These are phyloP conservation scores for Mormyrus hasselquistii DNA, from an alignment of 2,797 vertebrate genomes.

Conservation along the genomic window DNA sequence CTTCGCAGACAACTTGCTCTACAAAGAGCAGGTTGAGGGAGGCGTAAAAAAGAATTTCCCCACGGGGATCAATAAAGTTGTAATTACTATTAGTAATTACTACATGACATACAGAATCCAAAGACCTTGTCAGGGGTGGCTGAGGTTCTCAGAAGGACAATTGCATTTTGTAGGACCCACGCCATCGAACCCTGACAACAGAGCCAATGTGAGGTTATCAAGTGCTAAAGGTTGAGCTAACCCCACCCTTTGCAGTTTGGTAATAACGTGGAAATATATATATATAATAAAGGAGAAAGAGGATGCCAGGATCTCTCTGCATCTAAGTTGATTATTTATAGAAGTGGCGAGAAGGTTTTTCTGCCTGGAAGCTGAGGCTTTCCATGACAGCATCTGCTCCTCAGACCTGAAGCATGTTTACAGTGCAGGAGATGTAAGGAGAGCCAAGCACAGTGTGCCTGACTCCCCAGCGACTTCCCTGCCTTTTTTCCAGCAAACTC, in stretches of 20 bases:
- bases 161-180: not conserved
- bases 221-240: not conserved
- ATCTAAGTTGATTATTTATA: slow-evolving; percentile 17
- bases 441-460: not conserved
- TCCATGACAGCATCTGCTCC: slow-evolving; percentile 12
- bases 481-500: not conserved
- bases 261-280: not conserved
- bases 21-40: too few species aligned
- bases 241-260: not conserved
- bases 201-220: not conserved
- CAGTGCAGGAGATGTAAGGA: not conserved
- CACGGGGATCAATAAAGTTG: too few species aligned
- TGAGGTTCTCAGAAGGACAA: not conserved
- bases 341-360: not conserved
- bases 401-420: slow-evolving; percentile 4
- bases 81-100: too few species aligned
- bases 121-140: not conserved
- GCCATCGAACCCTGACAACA: not conserved
- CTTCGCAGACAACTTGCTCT: too few species aligned
- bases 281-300: not conserved
- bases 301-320: not conserved
- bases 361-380: not conserved
- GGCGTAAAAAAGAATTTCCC: too few species aligned
- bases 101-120: not conserved
- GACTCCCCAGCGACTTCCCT: not conserved